Evolutionary conservation across 2,888 invertebrate genomes (phyloP).

Genomic region (Trissolcus brochymenae): DNA sequence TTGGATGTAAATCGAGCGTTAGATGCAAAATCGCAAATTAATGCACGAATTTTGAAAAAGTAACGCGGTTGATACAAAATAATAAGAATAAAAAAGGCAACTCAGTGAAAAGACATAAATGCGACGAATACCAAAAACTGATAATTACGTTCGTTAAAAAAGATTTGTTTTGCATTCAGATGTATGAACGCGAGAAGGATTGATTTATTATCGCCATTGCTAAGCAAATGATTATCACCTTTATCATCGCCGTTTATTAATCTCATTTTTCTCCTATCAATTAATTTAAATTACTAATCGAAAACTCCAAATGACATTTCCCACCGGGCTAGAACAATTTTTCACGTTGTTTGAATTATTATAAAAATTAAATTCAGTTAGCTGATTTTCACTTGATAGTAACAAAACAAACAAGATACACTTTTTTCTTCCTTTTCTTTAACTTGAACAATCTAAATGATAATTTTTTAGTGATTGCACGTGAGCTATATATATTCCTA

Average conservation of each 20-base stretch:
- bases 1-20: too few relatives aligned
- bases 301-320: slow-evolving; percentile 31
- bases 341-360: slow-evolving; percentile 18
- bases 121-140: slow-evolving; percentile 3
- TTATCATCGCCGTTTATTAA: slow-evolving; percentile 19
- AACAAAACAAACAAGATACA: too few relatives aligned
- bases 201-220: slow-evolving; percentile 19
- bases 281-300: slow-evolving; percentile 33
- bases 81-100: not conserved
- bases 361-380: slow-evolving; percentile 38
- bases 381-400: slow-evolving; percentile 6
- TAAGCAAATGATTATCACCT: slow-evolving; percentile 30
- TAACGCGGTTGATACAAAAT: too few relatives aligned
- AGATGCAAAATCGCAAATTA: too few relatives aligned
- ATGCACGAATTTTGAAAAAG: too few relatives aligned
- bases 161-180: slow-evolving; percentile 1
- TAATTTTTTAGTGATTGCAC: too few relatives aligned
- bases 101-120: not conserved
- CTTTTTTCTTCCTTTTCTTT: too few relatives aligned
- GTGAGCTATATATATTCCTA: too few relatives aligned
- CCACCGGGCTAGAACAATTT: slow-evolving; percentile 20
- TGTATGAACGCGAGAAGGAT: slow-evolving; percentile 7
- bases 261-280: slow-evolving; percentile 24
- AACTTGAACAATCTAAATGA: too few relatives aligned
- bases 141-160: slow-evolving; percentile 34